These are phyloP conservation scores for Sisor rabdophorus DNA, from an alignment of 2,113 vertebrate species.

Conservation along the genomic window DNA sequence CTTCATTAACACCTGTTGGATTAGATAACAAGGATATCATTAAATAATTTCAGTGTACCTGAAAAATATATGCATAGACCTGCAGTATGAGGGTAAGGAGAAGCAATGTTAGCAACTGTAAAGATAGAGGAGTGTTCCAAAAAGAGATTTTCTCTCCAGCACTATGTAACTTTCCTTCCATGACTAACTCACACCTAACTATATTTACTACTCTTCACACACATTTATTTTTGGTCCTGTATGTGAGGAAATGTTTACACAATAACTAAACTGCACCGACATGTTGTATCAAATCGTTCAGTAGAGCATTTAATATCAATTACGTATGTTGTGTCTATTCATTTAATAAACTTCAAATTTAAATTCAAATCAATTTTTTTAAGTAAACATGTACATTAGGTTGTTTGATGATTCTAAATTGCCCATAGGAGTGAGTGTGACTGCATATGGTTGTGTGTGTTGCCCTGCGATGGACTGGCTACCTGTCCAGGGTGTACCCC, in stretches of 20 bases:
- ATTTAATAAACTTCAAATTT: no score
- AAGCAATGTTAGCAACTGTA: slow-evolving; percentile 51
- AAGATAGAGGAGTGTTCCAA: slow-evolving; percentile 49
- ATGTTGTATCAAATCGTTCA: no score
- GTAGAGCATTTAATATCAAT: no score
- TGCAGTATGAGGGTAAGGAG: slow-evolving; percentile 59
- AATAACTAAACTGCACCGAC: background rate
- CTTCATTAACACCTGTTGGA: slow-evolving; percentile 20
- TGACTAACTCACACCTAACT: slow-evolving; percentile 11
- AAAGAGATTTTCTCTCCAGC: slow-evolving; percentile 53
- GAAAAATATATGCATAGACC: slow-evolving; percentile 62
- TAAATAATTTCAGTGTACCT: slow-evolving; percentile 59
- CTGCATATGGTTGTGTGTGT: no score
- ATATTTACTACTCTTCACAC: slow-evolving; percentile 27
- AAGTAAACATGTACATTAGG: no score
- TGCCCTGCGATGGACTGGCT: no score
- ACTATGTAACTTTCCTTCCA: slow-evolving; percentile 38
- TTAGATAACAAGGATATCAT: slow-evolving; percentile 51
- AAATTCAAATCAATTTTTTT: no score
- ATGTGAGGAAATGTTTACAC: background rate
- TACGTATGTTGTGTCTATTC: no score
- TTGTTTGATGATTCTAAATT: no score
- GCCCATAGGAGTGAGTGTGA: no score
- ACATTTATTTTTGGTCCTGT: no score
- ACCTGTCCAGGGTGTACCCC: no score